Conservation (phyloP, 2,113 vertebrate species). For the Phoenicopterus ruber region DNA sequence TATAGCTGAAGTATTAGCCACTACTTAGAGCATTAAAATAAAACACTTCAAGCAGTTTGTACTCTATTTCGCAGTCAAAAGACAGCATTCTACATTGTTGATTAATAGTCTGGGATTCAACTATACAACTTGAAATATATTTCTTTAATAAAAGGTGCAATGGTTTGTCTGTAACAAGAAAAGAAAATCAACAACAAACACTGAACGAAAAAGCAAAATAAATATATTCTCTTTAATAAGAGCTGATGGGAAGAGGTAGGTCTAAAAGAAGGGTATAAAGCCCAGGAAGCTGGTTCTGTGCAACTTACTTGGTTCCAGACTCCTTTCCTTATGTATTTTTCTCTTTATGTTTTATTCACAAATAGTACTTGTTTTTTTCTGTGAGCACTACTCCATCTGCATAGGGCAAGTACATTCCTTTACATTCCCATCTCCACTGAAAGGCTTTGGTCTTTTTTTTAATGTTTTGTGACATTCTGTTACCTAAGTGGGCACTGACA, state of each 20-base stretch:
- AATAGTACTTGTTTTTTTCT: not conserved
- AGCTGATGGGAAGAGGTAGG: not conserved
- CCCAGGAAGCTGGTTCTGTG: not conserved
- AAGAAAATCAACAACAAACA: not conserved
- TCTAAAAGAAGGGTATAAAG: not conserved
- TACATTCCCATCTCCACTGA: not conserved
- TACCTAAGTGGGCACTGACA: not conserved
- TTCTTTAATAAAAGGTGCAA: not conserved
- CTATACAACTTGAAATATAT: not conserved
- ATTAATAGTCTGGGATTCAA: not conserved
- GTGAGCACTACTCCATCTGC: not conserved
- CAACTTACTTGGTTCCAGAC: not conserved
- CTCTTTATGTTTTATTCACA: not conserved
- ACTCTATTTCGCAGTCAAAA: not conserved
- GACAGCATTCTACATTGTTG: not conserved
- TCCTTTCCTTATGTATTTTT: not conserved
- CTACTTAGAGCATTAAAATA: not conserved
- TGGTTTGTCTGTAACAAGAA: not conserved
- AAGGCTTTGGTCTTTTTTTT: not conserved
- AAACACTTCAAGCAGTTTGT: not conserved
- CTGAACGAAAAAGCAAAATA: not conserved
- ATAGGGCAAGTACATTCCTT: not conserved
- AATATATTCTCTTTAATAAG: not conserved
- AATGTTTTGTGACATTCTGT: not conserved
- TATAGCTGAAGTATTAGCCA: not conserved